Percentiles rank a stretch among this genome's conserved stretches.
These are phyloP conservation scores for Leptopilina boulardi DNA, from an alignment of 1,140 invertebrate genomes.

Conservation along the genomic window DNA sequence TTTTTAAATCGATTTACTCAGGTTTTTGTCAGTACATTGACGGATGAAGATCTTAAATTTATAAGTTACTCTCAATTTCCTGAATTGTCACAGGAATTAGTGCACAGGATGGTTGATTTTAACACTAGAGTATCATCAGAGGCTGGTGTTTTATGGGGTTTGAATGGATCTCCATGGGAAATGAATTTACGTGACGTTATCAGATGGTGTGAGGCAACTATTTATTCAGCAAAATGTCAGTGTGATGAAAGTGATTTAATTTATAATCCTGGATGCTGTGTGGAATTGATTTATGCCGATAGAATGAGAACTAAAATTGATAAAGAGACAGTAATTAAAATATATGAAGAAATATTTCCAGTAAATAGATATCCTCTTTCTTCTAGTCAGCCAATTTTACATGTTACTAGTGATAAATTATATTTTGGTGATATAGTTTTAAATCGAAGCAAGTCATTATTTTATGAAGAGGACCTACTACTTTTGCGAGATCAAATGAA, in stretches of 20 bases:
- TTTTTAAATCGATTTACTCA: conserved; percentile 99
- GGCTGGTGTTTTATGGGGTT: conserved; percentile 83
- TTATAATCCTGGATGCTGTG: conserved; percentile 80
- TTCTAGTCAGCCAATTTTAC: conserved; percentile 72
- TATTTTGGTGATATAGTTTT: conserved; percentile 79
- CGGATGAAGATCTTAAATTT: conserved; percentile 84
- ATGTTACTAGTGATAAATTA: conserved; percentile 76
- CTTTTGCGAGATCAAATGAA: conserved; percentile 82
- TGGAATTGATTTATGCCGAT: conserved; percentile 87
- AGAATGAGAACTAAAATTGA: conserved; percentile 87
- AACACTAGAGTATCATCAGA: conserved; percentile 83
- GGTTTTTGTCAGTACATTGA: conserved; percentile 92
- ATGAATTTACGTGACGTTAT: conserved; percentile 97
- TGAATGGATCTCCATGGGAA: conserved; percentile 93
- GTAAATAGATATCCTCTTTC: conserved; percentile 73
- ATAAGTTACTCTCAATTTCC: conserved; percentile 79
- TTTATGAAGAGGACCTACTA: conserved; percentile 75
- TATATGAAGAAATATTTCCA: conserved; percentile 80
- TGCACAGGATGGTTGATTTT: conserved; percentile 88
- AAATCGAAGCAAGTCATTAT: conserved; percentile 65
- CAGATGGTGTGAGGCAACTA: conserved; percentile 89
- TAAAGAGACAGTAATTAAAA: conserved; percentile 78
- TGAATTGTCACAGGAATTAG: conserved; percentile 75
- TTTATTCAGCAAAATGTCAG: conserved; percentile 53
- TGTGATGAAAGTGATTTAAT: conserved; percentile 40